Evolutionary conservation across 2,113 vertebrate species (phyloP).

Genomic region (Crocuta crocuta): DNA sequence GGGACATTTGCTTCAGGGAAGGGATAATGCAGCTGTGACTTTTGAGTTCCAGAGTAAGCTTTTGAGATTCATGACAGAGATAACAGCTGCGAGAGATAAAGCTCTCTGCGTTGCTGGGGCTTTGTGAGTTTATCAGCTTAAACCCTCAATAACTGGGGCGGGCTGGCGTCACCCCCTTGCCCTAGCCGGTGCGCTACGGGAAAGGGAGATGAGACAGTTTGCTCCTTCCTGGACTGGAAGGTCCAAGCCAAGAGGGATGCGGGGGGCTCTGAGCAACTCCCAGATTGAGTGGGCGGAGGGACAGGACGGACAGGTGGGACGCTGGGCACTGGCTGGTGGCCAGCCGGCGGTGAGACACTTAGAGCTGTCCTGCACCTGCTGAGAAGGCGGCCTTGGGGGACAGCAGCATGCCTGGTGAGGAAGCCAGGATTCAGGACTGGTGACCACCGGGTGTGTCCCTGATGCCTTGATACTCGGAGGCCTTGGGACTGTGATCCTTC

Average conservation of each 20-base stretch:
- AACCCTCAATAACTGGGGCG: not conserved
- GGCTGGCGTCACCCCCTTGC: not conserved
- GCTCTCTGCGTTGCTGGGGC: not conserved
- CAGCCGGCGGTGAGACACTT: not conserved
- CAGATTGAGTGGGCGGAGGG: no score
- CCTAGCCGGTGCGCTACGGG: not conserved
- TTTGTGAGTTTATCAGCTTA: not conserved
- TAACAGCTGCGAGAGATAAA: not conserved
- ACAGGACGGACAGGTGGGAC: no score
- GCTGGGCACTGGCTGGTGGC: not conserved
- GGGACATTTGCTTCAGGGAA: not conserved
- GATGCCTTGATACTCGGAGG: rapidly evolving
- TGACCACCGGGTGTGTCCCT: no score
- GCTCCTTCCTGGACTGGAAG: not conserved
- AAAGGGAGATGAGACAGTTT: not conserved
- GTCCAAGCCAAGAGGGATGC: no score
- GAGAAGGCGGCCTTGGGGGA: not conserved
- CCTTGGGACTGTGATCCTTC: not conserved
- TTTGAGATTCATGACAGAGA: not conserved
- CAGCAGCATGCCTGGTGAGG: no score
- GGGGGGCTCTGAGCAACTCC: not conserved
- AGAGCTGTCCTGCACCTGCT: not conserved
- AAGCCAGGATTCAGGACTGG: not conserved
- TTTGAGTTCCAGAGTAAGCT: not conserved
- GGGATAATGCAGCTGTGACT: not conserved